These are phyloP conservation scores for Scytalopus superciliaris DNA, from an alignment of 2,113 vertebrate species.

Conservation along the genomic window DNA sequence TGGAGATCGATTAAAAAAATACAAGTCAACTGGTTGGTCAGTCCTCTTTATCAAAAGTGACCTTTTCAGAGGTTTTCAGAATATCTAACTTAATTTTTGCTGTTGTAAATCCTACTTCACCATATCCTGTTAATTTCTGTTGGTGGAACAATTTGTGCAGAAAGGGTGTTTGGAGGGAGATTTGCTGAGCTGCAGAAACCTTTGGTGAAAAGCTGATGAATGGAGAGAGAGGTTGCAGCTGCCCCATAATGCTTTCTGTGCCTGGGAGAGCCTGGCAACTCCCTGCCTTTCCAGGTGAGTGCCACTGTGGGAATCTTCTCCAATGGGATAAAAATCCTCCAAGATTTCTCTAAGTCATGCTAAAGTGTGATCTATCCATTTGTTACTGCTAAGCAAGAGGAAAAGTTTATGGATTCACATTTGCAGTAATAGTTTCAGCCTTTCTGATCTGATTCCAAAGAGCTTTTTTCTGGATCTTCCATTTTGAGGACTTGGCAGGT, in stretches of 20 bases:
- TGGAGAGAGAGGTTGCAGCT: neutral
- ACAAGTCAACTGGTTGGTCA: neutral
- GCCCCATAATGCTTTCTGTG: neutral
- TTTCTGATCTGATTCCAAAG: neutral
- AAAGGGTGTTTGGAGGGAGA: neutral
- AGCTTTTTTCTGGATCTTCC: neutral
- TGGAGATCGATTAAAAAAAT: neutral
- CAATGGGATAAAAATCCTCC: neutral
- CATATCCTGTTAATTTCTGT: neutral
- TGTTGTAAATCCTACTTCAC: neutral
- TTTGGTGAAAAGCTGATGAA: neutral
- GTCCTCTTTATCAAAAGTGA: neutral
- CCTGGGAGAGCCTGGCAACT: neutral
- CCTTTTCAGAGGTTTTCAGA: neutral
- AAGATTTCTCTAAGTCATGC: neutral
- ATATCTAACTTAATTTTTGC: neutral
- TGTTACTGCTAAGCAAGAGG: neutral
- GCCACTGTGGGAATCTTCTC: neutral
- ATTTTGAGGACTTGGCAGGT: neutral
- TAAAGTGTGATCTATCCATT: neutral
- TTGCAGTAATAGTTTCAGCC: neutral
- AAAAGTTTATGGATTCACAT: neutral
- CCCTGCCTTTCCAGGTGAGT: neutral
- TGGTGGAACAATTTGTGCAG: neutral
- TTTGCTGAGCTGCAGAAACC: neutral